Evolutionary conservation across 2,888 invertebrate genomes (phyloP).

Genomic region (Didymodactylos carnosus): DNA sequence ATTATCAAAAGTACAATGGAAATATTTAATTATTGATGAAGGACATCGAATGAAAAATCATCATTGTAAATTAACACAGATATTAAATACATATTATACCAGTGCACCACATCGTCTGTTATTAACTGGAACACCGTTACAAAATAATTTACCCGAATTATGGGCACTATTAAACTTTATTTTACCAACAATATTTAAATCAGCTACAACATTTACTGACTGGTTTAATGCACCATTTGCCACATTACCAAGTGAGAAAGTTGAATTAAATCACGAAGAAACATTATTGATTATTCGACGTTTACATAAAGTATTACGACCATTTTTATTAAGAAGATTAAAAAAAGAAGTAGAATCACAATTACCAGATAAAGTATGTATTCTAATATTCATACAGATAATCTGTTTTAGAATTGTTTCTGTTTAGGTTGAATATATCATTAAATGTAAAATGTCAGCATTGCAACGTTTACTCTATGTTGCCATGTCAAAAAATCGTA

Average conservation of each 20-base stretch:
- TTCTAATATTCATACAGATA: background rate
- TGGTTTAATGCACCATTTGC: conserved; percentile 99
- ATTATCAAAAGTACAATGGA: conserved; percentile 79
- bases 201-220: conserved; percentile 91
- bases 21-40: conserved; percentile 99
- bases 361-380: conserved; percentile 62
- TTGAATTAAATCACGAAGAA: conserved; percentile 96
- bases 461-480: conserved; percentile 76
- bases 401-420: background rate
- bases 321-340: conserved; percentile 79
- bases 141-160: conserved; percentile 87
- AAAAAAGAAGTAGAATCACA: conserved; percentile 99
- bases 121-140: conserved; percentile 83
- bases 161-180: conserved; percentile 96
- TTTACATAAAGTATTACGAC: conserved; percentile 89
- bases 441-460: conserved; percentile 97
- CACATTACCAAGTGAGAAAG: conserved; percentile 71
- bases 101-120: conserved; percentile 79
- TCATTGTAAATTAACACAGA: conserved; percentile 94
- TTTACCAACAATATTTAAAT: conserved; percentile 92
- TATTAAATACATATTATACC: conserved; percentile 72
- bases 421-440: conserved; percentile 56
- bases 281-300: conserved; percentile 97
- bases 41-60: conserved; percentile 99
- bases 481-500: conserved; percentile 92